Conservation (phyloP, 2,113 vertebrate species). For the Percopsis transmontana region DNA sequence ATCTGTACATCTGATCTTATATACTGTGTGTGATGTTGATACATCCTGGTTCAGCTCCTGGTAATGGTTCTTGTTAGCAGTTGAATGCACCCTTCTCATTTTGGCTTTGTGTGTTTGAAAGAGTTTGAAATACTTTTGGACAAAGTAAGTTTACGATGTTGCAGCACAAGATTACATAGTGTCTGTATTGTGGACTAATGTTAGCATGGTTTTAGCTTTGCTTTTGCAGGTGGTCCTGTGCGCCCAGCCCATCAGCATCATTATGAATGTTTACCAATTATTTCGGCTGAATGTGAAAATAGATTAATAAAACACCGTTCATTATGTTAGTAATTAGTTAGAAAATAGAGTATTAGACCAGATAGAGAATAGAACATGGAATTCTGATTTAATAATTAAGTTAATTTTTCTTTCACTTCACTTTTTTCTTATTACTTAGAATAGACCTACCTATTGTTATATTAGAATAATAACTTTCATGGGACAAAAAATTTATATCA, state of each 20-base stretch:
- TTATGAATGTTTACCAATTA: background rate
- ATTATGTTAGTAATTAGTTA: too few species aligned
- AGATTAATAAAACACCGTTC: too few species aligned
- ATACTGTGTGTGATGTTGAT: background rate
- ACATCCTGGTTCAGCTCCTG: slow-evolving; percentile 13
- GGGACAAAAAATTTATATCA: background rate
- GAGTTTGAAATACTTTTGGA: background rate
- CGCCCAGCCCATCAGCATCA: slow-evolving; percentile 7
- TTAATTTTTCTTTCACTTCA: background rate
- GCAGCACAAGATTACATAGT: background rate
- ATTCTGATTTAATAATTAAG: too few species aligned
- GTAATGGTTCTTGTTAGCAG: slow-evolving; percentile 5
- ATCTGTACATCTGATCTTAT: slow-evolving; percentile 14
- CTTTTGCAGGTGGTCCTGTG: background rate
- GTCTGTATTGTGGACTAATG: background rate
- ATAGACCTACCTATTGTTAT: background rate
- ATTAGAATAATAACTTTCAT: background rate
- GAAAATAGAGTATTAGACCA: background rate
- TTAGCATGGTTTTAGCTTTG: background rate
- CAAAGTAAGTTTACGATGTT: background rate
- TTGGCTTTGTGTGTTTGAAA: too few species aligned
- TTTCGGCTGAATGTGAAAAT: too few species aligned
- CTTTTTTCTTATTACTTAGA: background rate
- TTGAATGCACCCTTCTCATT: background rate
- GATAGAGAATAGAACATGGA: background rate